Conservation (phyloP, 23 tunicate genomes). For the Styela plicata region DNA sequence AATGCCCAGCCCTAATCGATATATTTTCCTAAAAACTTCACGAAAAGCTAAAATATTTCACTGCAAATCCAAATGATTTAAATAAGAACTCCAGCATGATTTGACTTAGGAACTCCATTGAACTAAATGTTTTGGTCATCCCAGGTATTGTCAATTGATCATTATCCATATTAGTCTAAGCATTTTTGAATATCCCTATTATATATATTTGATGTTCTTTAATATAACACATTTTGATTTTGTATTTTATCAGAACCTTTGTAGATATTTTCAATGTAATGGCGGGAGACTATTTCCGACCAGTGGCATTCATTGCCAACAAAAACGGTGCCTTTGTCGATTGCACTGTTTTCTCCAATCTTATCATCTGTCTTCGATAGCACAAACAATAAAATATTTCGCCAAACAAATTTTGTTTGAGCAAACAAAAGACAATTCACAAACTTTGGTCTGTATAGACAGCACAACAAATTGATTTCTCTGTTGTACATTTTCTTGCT, state of each 20-base stretch:
- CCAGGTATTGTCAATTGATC: too few relatives aligned
- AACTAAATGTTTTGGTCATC: too few relatives aligned
- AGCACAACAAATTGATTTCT: background rate
- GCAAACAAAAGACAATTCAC: background rate
- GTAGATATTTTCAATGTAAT: slow-evolving; percentile 11
- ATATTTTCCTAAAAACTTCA: too few relatives aligned
- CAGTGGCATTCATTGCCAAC: slow-evolving; percentile 19
- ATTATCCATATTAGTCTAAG: too few relatives aligned
- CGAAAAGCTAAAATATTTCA: too few relatives aligned
- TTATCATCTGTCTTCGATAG: slow-evolving; percentile 6
- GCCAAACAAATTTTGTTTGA: background rate
- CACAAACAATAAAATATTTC: background rate
- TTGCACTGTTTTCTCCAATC: slow-evolving; percentile 27
- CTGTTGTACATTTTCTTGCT: background rate
- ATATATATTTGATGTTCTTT: too few relatives aligned
- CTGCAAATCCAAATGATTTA: too few relatives aligned
- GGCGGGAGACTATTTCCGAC: slow-evolving; percentile 15
- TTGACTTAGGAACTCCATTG: too few relatives aligned
- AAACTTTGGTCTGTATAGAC: background rate
- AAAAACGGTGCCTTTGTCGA: slow-evolving; percentile 15
- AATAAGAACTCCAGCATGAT: too few relatives aligned
- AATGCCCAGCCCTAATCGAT: too few relatives aligned
- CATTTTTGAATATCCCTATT: too few relatives aligned
- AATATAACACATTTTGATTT: background rate
- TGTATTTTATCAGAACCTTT: background rate